Base-by-base conservation (phyloP, 2,113 vertebrate species). In the Cephalopholis sonnerati region DNA sequence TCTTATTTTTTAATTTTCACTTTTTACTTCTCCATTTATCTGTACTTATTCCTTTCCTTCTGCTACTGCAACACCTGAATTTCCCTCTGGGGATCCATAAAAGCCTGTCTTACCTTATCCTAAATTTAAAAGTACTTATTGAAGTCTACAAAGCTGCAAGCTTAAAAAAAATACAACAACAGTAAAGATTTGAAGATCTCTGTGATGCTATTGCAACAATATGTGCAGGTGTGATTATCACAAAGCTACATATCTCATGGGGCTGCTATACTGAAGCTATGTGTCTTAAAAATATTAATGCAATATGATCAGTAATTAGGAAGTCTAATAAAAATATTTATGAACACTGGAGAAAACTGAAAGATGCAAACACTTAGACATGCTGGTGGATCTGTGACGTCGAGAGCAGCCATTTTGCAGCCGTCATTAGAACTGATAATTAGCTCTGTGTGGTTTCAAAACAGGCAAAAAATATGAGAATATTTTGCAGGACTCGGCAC, bases 351-450 rank as follows among this genome's bases (percentile, higher is more conserved):
- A 61, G 16, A 69, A 80, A 66, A 57, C 39, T n/a, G 41, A 74
- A 77, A 27, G 4, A 39, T 25, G n/a, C n/a, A n/a, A n/a, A n/a
- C n/a, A n/a, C n/a, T n/a, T 36, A 36, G 7, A 36, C 36, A 36
- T 36, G 36, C 36, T 36, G 36, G 36, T 36, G 36, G 36, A 36
- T 36, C 7, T 36, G 36, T 7, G 7, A 36, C 36, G 7, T 3
- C 36, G 36, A 36, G 36, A 36, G 36, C 36, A 36, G 36, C 36
- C 3, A 36, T 25, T 67, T n/a, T 54, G 57, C 24, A 5, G 50
- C 54, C 73, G 74, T 84, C 65, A 70, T 84, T 76, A 84, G 58
- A 61, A 27, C 74, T 68, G 83, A 84, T 88, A 89, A 86, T 88
- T 79, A 77, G 59, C 74, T 79, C 80, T 80, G 76, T 86, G 68